Evolutionary conservation across 2,113 vertebrate species (phyloP), one percentile per base, ranked within the genome.

Genomic region (Cryptotis parvus): DNA sequence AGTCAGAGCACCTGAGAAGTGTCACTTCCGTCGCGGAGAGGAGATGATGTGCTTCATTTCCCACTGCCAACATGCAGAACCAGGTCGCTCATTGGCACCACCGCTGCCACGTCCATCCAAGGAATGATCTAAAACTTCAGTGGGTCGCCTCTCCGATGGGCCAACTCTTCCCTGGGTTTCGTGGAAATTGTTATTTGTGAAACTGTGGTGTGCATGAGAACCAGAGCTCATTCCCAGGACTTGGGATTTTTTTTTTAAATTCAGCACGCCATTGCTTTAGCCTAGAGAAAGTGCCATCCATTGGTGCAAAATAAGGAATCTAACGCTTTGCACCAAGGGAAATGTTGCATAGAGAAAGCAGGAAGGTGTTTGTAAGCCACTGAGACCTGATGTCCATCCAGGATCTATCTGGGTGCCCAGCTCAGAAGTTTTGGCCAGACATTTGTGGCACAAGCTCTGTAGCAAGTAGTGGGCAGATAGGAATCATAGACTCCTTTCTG

Each of bases 271-370:
- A 31, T 92, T 82, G 49, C 82, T 89, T 78, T 82, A 90, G 29
- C 26, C 33, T 84, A 31, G 88, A 83, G 73, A 80, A 31, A 77
- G 2, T 70, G 31, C 65, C 39, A 3, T 12, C 72, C 41, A 24
- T 1, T 49, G 41, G 29, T 9, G 20, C 37, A 66, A 84, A 84
- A 58, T 82, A 81, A 68, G 68, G 66, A 43, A 87, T 31, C 45
- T 16, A 1, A 35, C 35, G 9, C 90, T 69, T 92, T 96, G 89
- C 92, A 92, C 31, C 10, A 49, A 82, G 80, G 61, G 73, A 96
- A 95, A 83, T 87, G 18, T 2, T 76, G 37, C n/a, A 29, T 61
- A 37, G 39, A 86, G 85, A 87, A 85, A 91, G 73, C 39, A 2
- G 72, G 82, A 41, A n/a, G 66, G 72, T 4, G 3, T 65, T 43